Conservation (phyloP, 2,797 vertebrate species). For the Pangasius macronema region DNA sequence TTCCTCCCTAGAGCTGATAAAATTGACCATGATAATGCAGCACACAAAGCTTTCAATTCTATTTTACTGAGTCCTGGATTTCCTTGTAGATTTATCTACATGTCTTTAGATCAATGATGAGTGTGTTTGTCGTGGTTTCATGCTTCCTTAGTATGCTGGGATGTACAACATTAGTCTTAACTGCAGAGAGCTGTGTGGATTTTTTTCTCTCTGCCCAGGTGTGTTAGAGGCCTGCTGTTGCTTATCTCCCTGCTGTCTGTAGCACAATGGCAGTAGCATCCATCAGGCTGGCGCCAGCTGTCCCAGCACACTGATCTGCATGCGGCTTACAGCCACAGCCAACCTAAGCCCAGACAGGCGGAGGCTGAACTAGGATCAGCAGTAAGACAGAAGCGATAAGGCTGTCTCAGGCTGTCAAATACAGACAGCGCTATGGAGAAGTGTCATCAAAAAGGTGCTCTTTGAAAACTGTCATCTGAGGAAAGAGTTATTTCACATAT, state of each 20-base stretch:
- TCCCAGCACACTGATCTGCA: conserved; percentile 55
- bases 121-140: neutral
- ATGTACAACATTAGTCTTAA: conserved; percentile 13
- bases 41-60: neutral
- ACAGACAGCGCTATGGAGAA: neutral
- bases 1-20: neutral
- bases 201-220: conserved; percentile 17
- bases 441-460: conserved; percentile 16
- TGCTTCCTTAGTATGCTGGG: neutral
- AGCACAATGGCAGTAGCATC: conserved; percentile 41
- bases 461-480: neutral
- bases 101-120: neutral
- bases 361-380: conserved; percentile 52
- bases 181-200: conserved; percentile 12
- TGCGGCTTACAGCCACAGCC: conserved; percentile 37
- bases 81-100: neutral
- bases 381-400: conserved; percentile 41
- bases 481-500: neutral
- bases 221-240: conserved; percentile 33
- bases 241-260: conserved; percentile 55
- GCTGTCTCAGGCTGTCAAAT: conserved; percentile 30
- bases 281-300: conserved; percentile 53
- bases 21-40: neutral
- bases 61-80: neutral
- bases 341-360: conserved; percentile 30